A percentile compares a stretch with the other conserved stretches of the same genome.
phyloP scores from a whole-genome alignment of 1,140 invertebrate genomes.

The Lucilia sericata region DNA sequence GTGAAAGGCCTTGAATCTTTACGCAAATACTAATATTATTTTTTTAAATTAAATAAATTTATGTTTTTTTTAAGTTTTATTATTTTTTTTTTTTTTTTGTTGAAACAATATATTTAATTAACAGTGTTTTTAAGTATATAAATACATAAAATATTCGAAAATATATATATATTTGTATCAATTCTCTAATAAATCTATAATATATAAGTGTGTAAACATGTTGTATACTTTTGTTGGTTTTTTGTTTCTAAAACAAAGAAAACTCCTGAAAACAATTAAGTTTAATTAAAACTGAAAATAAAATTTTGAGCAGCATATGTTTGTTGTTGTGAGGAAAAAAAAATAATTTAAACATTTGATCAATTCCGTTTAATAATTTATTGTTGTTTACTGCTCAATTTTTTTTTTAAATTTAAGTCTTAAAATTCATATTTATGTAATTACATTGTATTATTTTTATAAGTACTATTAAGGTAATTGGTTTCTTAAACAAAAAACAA shows the following conservation, averaged over 20 bases:
- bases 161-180: constrained; percentile 12
- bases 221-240: neutral
- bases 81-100: neutral
- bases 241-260: neutral
- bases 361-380: neutral
- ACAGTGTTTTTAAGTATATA: neutral
- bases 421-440: neutral
- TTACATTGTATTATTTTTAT: neutral
- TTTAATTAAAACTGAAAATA: neutral
- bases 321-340: neutral
- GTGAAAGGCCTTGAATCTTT: neutral
- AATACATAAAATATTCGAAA: constrained; percentile 29
- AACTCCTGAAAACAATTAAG: neutral
- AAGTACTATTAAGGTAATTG: constrained; percentile 5
- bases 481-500: neutral
- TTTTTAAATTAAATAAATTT: neutral
- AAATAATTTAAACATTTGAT: too few species aligned
- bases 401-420: neutral
- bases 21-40: neutral
- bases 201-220: neutral
- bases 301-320: neutral
- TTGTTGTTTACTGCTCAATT: neutral
- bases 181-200: constrained; percentile 25
- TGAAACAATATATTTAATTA: constrained; percentile 9
- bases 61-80: constrained; percentile 1